Conservation (phyloP, 2,113 vertebrate species). For the Trochalopteron elliotii region DNA sequence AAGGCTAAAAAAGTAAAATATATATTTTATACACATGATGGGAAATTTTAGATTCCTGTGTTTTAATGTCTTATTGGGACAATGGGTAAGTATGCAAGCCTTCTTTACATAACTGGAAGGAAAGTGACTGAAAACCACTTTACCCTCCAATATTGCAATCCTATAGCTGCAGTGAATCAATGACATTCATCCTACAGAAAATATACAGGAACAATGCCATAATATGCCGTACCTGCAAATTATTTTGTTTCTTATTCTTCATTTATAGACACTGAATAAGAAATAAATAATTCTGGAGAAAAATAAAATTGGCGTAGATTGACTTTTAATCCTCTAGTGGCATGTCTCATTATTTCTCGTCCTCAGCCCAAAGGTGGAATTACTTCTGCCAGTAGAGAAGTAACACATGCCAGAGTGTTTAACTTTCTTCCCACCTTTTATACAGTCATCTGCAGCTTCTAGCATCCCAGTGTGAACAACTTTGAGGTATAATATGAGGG, state of each 20-base stretch:
- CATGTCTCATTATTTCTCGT: neutral
- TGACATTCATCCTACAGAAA: neutral
- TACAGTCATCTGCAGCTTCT: slow-evolving; percentile 38
- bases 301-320: neutral
- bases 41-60: neutral
- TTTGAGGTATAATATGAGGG: neutral
- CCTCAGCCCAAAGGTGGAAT: neutral
- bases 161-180: neutral
- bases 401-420: neutral
- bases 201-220: neutral
- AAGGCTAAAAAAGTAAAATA: too few relatives aligned
- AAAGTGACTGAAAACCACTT: neutral
- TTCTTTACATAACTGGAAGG: neutral
- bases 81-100: fast-evolving
- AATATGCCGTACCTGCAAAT: neutral
- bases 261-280: neutral
- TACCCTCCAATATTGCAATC: neutral
- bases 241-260: neutral
- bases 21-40: neutral
- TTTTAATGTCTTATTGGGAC: neutral
- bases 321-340: neutral
- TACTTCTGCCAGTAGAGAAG: neutral
- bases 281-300: neutral
- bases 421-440: slow-evolving; percentile 39
- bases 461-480: neutral